Conservation (phyloP, 2,888 invertebrate genomes). For the Calameuta idolon region DNA sequence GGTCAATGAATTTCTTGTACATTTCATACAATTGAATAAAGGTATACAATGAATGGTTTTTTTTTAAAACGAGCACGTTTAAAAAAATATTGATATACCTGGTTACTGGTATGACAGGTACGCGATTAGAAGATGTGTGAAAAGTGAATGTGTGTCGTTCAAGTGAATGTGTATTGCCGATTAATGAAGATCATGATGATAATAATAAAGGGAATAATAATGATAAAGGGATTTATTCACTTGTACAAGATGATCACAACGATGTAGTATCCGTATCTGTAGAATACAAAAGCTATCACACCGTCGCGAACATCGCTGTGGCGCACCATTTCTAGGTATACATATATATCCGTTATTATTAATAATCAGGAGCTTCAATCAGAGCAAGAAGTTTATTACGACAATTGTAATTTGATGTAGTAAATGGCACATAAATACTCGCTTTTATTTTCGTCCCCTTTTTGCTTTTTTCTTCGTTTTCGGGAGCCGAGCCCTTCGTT, state of each 20-base stretch:
- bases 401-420: constrained; percentile 50
- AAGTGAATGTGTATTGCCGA: neutral
- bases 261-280: constrained; percentile 46
- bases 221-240: constrained; percentile 46
- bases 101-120: neutral
- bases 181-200: neutral
- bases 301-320: constrained; percentile 32
- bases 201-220: neutral
- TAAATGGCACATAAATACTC: constrained; percentile 64
- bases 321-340: neutral
- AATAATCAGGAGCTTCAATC: neutral
- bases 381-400: neutral
- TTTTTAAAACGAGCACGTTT: neutral
- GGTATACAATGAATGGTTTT: constrained; percentile 9
- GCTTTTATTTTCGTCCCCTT: constrained; percentile 40
- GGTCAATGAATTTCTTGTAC: constrained; percentile 35
- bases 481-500: constrained; percentile 2
- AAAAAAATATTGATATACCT: neutral
- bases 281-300: constrained; percentile 53
- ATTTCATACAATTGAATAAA: constrained; percentile 41
- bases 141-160: neutral
- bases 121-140: neutral
- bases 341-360: neutral
- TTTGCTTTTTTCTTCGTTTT: constrained; percentile 6
- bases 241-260: constrained; percentile 55